Conservation (phyloP, 1,140 invertebrate genomes). For the Cheumatopsyche charites region DNA sequence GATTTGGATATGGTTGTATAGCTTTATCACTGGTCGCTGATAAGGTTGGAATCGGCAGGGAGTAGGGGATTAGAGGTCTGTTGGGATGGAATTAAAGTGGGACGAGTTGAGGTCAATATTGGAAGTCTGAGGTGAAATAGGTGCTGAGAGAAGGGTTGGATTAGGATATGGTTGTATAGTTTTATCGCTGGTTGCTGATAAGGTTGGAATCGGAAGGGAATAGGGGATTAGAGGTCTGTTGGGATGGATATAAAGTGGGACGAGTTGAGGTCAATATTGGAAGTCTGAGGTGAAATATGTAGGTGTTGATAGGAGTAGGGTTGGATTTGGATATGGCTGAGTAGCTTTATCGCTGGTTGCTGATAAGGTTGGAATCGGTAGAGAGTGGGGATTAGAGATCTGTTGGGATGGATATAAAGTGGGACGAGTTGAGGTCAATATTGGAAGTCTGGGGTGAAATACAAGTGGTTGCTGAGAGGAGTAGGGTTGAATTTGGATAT, state of each 20-base stretch:
- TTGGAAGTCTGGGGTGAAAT: too few relatives aligned
- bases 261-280: too few relatives aligned
- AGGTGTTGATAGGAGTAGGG: too few relatives aligned
- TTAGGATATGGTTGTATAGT: slow-evolving; percentile 19
- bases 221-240: not conserved
- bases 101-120: too few relatives aligned
- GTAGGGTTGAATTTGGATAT: slow-evolving; percentile 25
- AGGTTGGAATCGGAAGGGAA: not conserved
- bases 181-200: slow-evolving; percentile 29
- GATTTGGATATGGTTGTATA: slow-evolving; percentile 20
- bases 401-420: too few relatives aligned
- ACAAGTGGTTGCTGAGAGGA: too few relatives aligned
- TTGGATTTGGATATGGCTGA: slow-evolving; percentile 22
- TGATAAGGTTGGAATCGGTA: slow-evolving; percentile 11
- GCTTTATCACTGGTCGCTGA: slow-evolving; percentile 24
- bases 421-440: too few relatives aligned
- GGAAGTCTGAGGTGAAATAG: too few relatives aligned
- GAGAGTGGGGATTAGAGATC: not conserved
- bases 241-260: too few relatives aligned
- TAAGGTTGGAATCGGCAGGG: not conserved
- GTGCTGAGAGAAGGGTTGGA: too few relatives aligned
- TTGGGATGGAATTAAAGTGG: too few relatives aligned
- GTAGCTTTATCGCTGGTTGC: slow-evolving; percentile 17
- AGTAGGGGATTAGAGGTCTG: not conserved
- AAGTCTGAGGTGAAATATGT: too few relatives aligned